These are phyloP conservation scores for Salpingus planirostris DNA, from an alignment of 2,888 invertebrate genomes.

Conservation along the genomic window DNA sequence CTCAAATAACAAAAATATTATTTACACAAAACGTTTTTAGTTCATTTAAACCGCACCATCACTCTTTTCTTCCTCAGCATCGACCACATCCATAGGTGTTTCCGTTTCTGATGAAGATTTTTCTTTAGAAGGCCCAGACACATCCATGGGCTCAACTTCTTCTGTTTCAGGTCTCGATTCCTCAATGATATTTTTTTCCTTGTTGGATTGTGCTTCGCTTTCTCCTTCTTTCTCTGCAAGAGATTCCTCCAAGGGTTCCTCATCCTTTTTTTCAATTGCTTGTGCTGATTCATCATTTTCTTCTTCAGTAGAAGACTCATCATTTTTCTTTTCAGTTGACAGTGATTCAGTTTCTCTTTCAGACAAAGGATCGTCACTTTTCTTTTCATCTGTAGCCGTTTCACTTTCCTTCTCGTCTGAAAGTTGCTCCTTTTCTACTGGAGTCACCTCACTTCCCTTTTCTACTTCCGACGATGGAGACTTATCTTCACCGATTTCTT, in stretches of 20 bases:
- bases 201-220: not conserved
- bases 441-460: slow-evolving; percentile 4
- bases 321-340: slow-evolving; percentile 1
- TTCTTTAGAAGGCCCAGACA: too few relatives aligned
- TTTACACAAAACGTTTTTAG: too few relatives aligned
- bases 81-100: slow-evolving; percentile 1
- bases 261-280: slow-evolving; percentile 4
- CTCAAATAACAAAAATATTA: too few relatives aligned
- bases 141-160: too few relatives aligned
- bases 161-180: slow-evolving; percentile 2
- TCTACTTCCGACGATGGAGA: slow-evolving; percentile 1
- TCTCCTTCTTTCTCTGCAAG: slow-evolving; percentile 6
- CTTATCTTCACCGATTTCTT: slow-evolving; percentile 5
- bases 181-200: slow-evolving; percentile 1
- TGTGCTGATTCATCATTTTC: slow-evolving; percentile 3
- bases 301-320: slow-evolving; percentile 2
- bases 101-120: not conserved
- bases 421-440: not conserved
- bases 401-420: slow-evolving; percentile 2
- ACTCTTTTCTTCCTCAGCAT: slow-evolving; percentile 6
- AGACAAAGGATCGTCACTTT: slow-evolving; percentile 4
- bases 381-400: slow-evolving; percentile 1
- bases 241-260: slow-evolving; percentile 4
- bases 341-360: too few relatives aligned
- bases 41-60: slow-evolving; percentile 4